These are phyloP conservation scores for Scomber scombrus DNA, from an alignment of 2,113 vertebrate genomes.

Conservation along the genomic window DNA sequence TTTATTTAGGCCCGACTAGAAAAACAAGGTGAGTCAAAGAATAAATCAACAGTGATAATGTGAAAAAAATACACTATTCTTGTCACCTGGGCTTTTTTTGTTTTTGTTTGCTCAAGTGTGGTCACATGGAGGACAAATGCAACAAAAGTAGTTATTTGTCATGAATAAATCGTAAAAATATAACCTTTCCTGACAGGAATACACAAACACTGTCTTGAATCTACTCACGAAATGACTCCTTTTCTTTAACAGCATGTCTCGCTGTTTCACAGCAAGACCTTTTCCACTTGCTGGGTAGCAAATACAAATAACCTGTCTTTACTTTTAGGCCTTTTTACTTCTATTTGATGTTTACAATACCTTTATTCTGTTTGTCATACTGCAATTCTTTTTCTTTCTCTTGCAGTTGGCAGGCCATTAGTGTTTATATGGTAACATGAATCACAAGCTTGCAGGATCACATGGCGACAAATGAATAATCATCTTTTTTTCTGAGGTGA, in stretches of 20 bases:
- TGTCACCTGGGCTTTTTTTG: constrained; percentile 39
- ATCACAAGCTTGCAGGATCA: constrained; percentile 43
- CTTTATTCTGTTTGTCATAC: constrained; percentile 44
- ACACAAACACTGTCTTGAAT: constrained; percentile 36
- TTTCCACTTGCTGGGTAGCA: constrained; percentile 37
- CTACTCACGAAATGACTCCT: constrained; percentile 35
- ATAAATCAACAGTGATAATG: neutral
- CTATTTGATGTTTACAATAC: constrained; percentile 43
- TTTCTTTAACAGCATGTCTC: constrained; percentile 51
- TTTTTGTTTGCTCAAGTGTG: constrained; percentile 27
- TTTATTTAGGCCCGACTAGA: neutral
- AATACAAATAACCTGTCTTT: constrained; percentile 54
- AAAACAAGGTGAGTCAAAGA: neutral
- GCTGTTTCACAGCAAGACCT: constrained; percentile 52
- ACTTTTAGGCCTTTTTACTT: constrained; percentile 30
- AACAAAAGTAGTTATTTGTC: constrained; percentile 31
- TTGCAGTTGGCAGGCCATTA: constrained; percentile 26
- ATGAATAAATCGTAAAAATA: constrained; percentile 10
- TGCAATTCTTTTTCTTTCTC: neutral
- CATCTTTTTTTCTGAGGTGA: constrained; percentile 48
- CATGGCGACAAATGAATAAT: constrained; percentile 49
- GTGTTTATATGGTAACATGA: constrained; percentile 45
- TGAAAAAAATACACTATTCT: constrained; percentile 10
- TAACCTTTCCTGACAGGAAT: constrained; percentile 26
- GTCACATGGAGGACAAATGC: constrained; percentile 25